Evolutionary conservation across 64 coral and sea anemone genomes (phyloP).

Genomic region (Montipora sp.): DNA sequence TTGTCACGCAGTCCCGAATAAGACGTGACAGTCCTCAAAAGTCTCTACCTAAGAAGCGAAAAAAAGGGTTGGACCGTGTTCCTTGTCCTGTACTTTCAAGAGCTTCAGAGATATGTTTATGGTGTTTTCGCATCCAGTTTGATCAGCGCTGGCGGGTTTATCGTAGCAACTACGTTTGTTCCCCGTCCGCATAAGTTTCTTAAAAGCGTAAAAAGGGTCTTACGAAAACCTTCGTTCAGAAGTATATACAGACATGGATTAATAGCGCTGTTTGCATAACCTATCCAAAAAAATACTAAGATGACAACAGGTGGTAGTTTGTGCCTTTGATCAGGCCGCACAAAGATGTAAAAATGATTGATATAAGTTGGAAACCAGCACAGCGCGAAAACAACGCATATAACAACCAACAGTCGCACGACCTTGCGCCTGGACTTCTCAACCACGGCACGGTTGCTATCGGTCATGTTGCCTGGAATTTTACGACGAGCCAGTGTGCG

Average conservation of each 20-base stretch:
- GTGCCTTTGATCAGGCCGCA: too few species aligned
- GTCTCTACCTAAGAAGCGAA: too few species aligned
- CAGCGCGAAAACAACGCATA: not conserved
- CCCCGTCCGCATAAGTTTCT: not conserved
- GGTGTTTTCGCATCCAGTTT: not conserved
- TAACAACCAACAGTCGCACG: conserved; percentile 27
- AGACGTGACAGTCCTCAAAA: too few species aligned
- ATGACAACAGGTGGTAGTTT: too few species aligned
- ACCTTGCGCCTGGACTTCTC: conserved; percentile 31
- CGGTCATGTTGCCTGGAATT: conserved; percentile 44
- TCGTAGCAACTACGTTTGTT: not conserved
- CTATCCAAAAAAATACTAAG: not conserved
- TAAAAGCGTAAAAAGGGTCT: not conserved
- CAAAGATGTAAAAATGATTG: too few species aligned
- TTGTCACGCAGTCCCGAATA: too few species aligned
- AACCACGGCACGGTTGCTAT: not conserved
- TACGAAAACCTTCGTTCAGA: conserved; percentile 9
- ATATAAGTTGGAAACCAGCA: too few species aligned
- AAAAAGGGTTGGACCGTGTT: not conserved
- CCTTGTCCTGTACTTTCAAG: not conserved
- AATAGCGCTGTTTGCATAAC: conserved; percentile 61
- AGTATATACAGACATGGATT: conserved; percentile 56
- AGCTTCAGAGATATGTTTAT: not conserved
- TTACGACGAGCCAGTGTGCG: conserved; percentile 27
- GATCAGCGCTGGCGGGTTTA: not conserved